Conservation (phyloP, 2,888 invertebrate genomes). For the Augochlorella aurata region DNA sequence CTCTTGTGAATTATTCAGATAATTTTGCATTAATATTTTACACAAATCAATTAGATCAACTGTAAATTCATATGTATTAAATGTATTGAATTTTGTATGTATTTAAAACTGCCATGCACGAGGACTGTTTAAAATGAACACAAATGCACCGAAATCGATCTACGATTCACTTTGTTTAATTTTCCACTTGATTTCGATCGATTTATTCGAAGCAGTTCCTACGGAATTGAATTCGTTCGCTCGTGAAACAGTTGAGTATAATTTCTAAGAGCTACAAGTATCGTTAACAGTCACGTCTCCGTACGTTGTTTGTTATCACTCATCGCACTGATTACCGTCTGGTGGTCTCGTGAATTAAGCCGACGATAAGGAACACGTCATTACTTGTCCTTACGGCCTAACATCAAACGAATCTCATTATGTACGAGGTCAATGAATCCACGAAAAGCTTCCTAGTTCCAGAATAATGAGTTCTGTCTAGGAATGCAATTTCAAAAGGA, state of each 20-base stretch:
- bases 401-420: slow-evolving; percentile 55
- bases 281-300: not conserved
- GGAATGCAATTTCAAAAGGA: slow-evolving; percentile 52
- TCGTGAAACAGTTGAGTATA: not conserved
- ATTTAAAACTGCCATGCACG: not conserved
- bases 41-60: not conserved
- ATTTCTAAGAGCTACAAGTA: not conserved
- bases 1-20: not conserved
- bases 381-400: slow-evolving; percentile 30
- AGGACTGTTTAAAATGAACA: not conserved
- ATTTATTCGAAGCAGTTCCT: not conserved
- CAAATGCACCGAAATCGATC: not conserved
- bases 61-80: not conserved
- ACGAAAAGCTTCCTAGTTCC: slow-evolving; percentile 54
- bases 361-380: slow-evolving; percentile 58
- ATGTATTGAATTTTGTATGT: not conserved
- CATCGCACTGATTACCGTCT: slow-evolving; percentile 68
- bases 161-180: not conserved
- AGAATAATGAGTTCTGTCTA: slow-evolving; percentile 50
- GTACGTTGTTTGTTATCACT: slow-evolving; percentile 71
- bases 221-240: not conserved
- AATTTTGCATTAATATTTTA: not conserved
- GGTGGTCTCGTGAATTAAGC: slow-evolving; percentile 61
- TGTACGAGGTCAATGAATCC: slow-evolving; percentile 41
- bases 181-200: not conserved